These are phyloP conservation scores for Henricia sp. DNA, from an alignment of 53 echinoderm and acorn worm genomes.

Conservation along the genomic window DNA sequence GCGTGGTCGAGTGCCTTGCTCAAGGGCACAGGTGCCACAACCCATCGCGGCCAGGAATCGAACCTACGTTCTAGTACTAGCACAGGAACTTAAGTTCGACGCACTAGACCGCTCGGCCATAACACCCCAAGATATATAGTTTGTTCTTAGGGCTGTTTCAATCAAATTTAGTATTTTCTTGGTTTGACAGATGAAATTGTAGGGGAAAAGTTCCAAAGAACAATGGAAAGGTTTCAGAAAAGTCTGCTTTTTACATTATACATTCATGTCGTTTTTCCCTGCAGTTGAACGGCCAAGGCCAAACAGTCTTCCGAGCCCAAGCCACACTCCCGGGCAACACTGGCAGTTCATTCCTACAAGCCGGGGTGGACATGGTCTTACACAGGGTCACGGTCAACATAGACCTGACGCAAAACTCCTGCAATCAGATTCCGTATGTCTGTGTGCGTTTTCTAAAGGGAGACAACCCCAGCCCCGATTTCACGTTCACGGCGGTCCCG, in stretches of 20 bases:
- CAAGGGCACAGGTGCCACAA: too few relatives aligned
- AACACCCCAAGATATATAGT: too few relatives aligned
- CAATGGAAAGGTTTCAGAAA: constrained; percentile 34
- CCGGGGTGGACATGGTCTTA: constrained; percentile 37
- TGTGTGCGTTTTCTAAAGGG: constrained; percentile 83
- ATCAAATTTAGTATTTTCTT: too few relatives aligned
- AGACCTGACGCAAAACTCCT: constrained; percentile 69
- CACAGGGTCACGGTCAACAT: constrained; percentile 22
- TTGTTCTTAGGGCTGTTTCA: too few relatives aligned
- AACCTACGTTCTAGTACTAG: too few relatives aligned
- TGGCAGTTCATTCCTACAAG: constrained; percentile 35
- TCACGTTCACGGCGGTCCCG: constrained; percentile 60
- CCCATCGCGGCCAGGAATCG: too few relatives aligned
- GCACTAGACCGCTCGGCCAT: too few relatives aligned
- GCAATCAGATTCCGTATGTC: constrained; percentile 81
- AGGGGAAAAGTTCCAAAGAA: too few relatives aligned
- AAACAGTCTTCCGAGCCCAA: constrained; percentile 13
- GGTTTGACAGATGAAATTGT: too few relatives aligned
- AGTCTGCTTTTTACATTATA: background rate
- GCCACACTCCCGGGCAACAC: constrained; percentile 38
- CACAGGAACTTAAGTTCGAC: too few relatives aligned
- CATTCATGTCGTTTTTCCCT: background rate
- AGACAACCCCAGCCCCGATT: constrained; percentile 73
- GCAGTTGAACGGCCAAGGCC: constrained; percentile 39
- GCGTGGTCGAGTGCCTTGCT: too few relatives aligned